Evolutionary conservation across 2,797 vertebrate species (phyloP), one percentile per base, ranked within the genome.

Genomic region (Trachops cirrhosus): DNA sequence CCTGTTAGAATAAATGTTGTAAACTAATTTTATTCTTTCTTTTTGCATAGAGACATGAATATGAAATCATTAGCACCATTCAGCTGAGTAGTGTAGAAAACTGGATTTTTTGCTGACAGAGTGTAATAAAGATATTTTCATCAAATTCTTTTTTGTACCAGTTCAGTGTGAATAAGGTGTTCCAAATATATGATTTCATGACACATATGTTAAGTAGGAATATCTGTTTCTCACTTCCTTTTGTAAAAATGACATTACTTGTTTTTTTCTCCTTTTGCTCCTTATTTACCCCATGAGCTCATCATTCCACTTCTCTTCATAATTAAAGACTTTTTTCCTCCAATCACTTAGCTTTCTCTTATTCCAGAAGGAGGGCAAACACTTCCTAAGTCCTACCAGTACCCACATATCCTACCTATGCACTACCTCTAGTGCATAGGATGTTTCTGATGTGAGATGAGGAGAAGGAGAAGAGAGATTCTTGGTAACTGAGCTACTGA

Each of bases 1-100:
- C 6, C 41, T 74, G 4, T 86, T 86, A 79, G 74, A 86, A 54
- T 80, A 86, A 73, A 21, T 78, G 41, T 48, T 71, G 11, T 91
- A 75, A 82, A 59, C 57, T 68, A 87, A 87, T 92, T 86, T 95
- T 95, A 82, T 68, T 92, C 52, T 44, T 75, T 46, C 18, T 44
- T 68, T 86, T 86, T 91, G 19, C n/a, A 6, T 80, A 6, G 39
- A 75, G 26, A 74, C 48, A 87, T 46, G 14, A 78, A 87, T 48
- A 82, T 82, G 74, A 89, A 87, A 54, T 83, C 39, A 68, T 57
- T 91, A 82, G 26, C 48, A 75, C 29, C 41, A 37, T 75, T 87
- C 57, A 41, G n/a, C 29, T 91, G 64, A 70, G 34, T 83, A 75
- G 48, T 67, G 16, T 68, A 87, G 83, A 82, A 87, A 91, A 67